Evolutionary conservation across 2,888 invertebrate species (phyloP), one percentile per base, ranked within the genome.

Genomic region (Cryptus viduatorius): DNA sequence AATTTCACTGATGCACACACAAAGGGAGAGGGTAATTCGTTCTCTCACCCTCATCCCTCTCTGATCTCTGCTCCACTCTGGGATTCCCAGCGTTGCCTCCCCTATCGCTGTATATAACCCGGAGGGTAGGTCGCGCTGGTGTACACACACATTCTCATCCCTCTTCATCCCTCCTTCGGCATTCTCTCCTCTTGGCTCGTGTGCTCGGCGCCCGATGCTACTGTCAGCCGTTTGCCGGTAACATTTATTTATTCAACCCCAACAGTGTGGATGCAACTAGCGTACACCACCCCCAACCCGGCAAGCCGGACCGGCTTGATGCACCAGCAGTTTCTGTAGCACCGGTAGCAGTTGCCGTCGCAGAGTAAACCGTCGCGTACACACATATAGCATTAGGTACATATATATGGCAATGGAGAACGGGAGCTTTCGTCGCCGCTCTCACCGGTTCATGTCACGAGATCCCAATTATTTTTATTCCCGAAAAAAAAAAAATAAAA

Each of bases 241-340:
- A 84, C 84, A 81, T 81, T 84, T 84, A 84, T 84, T 84, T 84
- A 84, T 84, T 81, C 84, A 84, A 84, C 72, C 77, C 42, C 78
- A 81, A 48, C 84, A 42, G 76, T 64, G 73, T 76, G 53, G 59
- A 75, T 67, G 67, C 61, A 79, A 79, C 69, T 71, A 83, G 24
- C 69, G 37, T 46, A 64, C 50, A 68, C 71, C 46, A 12, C 37
- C 37, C 37, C 37, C 37, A 16, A 42, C 42, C 65, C 72, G 61
- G 76, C 80, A 67, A 72, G 68, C 77, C 19, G 56, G 59, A 73
- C 65, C 61, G 48, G 50, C 53, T 61, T 44, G 64, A 8, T 53
- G 48, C 61, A 72, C 59, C 59, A 48, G 76, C 67, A 10, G 42
- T 48, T 48, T 50, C 37, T 16, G 37, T 37, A 64, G 59, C 29